phyloP scores from a whole-genome alignment of 2,888 invertebrate species.

The Mythimna vitellina region DNA sequence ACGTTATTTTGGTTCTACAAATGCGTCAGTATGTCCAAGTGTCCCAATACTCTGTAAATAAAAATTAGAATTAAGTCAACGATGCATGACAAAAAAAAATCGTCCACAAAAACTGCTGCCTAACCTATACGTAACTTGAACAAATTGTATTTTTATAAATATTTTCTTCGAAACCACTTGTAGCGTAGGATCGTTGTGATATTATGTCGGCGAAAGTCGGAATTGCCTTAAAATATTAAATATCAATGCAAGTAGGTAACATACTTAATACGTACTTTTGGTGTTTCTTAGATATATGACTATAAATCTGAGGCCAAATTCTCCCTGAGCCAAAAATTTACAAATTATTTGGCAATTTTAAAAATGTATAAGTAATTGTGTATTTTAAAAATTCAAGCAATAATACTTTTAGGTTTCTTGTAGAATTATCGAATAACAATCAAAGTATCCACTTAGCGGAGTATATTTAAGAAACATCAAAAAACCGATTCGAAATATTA shows the following conservation, averaged over 20 bases:
- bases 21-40: slow-evolving; percentile 33
- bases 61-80: slow-evolving; percentile 76
- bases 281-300: slow-evolving; percentile 58
- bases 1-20: background rate
- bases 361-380: no score
- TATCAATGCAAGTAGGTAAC: slow-evolving; percentile 75
- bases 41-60: slow-evolving; percentile 76
- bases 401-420: background rate
- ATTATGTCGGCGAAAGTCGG: slow-evolving; percentile 72
- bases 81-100: slow-evolving; percentile 84
- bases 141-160: slow-evolving; percentile 77
- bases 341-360: background rate
- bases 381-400: background rate
- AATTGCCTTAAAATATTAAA: slow-evolving; percentile 75
- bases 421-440: background rate
- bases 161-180: slow-evolving; percentile 69
- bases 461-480: slow-evolving; percentile 65
- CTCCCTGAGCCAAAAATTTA: background rate
- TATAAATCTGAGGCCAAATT: background rate
- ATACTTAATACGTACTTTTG: slow-evolving; percentile 60
- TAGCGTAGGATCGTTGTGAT: slow-evolving; percentile 83
- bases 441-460: background rate
- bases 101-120: slow-evolving; percentile 75
- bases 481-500: slow-evolving; percentile 75
- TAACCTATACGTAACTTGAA: slow-evolving; percentile 82